A percentile compares a stretch with the other conserved stretches of the same genome.
These are phyloP conservation scores for Paratrypauchen microcephalus DNA, from an alignment of 2,797 vertebrate genomes.

Conservation along the genomic window DNA sequence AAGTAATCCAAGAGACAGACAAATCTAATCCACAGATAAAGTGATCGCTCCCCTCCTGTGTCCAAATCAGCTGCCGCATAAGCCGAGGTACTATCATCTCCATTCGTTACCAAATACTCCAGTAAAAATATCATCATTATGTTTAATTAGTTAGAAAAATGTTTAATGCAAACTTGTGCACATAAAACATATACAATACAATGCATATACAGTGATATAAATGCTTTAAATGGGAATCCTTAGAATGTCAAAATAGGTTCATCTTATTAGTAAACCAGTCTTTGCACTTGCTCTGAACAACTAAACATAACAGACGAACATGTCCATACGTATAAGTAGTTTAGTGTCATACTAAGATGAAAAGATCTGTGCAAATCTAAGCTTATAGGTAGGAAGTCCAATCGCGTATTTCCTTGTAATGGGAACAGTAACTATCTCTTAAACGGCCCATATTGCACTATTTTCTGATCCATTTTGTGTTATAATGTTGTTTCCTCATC, in stretches of 20 bases:
- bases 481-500: too few species aligned
- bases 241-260: conserved; percentile 61
- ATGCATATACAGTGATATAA: conserved; percentile 78
- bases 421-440: conserved; percentile 28
- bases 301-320: conserved; percentile 36
- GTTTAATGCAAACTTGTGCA: conserved; percentile 76
- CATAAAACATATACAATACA: conserved; percentile 79
- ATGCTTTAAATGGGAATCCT: conserved; percentile 72
- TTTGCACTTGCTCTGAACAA: conserved; percentile 43
- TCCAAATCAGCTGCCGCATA: conserved; percentile 32
- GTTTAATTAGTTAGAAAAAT: conserved; percentile 68
- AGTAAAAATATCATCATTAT: conserved; percentile 9
- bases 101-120: not conserved
- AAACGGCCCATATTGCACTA: too few species aligned
- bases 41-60: conserved; percentile 13
- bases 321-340: conserved; percentile 47
- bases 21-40: conserved; percentile 71
- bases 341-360: conserved; percentile 38
- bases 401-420: conserved; percentile 43
- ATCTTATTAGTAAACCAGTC: conserved; percentile 58
- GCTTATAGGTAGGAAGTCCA: conserved; percentile 47
- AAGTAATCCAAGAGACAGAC: conserved; percentile 71
- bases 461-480: too few species aligned
- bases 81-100: not conserved
- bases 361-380: conserved; percentile 66